Conservation (phyloP, 2,797 vertebrate species). For the Muscicapa comitata region DNA sequence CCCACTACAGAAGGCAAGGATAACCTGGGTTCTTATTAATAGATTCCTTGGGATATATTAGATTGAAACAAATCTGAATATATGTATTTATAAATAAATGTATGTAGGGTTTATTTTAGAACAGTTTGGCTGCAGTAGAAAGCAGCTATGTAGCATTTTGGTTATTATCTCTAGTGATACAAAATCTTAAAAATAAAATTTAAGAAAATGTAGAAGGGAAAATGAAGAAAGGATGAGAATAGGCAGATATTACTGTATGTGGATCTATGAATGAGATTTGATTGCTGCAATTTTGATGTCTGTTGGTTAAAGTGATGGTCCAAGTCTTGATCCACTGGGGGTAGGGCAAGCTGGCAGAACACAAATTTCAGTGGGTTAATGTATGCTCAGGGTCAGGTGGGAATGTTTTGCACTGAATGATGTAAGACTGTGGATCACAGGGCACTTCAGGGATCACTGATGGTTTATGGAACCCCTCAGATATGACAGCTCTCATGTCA, state of each 20-base stretch:
- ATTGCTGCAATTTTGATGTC: neutral
- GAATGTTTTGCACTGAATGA: neutral
- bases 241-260: neutral
- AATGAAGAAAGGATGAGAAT: neutral
- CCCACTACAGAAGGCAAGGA: neutral
- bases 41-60: neutral
- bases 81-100: neutral
- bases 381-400: neutral
- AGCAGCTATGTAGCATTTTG: neutral
- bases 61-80: neutral
- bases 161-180: neutral
- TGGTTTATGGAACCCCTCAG: neutral
- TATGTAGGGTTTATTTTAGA: neutral
- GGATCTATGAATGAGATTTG: neutral
- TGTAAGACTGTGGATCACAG: rapidly evolving
- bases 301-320: neutral
- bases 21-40: neutral
- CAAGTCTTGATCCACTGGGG: neutral
- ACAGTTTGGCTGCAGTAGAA: neutral
- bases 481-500: rapidly evolving
- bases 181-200: neutral
- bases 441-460: rapidly evolving
- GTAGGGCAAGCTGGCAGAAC: neutral
- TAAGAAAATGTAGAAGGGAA: neutral
- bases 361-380: no score